Base-by-base conservation (phyloP, 2,888 invertebrate genomes). In the Anorthoa munda region DNA sequence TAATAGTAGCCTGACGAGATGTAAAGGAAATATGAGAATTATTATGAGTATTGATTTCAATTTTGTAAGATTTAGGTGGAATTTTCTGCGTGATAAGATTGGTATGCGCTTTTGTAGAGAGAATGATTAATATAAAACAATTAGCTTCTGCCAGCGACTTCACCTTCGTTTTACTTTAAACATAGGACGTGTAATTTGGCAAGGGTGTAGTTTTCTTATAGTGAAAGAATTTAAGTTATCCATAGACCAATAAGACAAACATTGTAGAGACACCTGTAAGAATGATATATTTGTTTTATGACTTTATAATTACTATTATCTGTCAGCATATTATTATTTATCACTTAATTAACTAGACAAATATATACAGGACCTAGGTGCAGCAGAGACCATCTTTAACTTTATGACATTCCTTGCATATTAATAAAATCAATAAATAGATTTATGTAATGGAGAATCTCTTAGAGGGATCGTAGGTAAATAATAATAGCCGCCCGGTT, bases 11-110 rank as follows among this genome's bases (percentile, higher is more conserved):
- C 46, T 51, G 67, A 63, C 78, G 77, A 77, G 72, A 79, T 79
- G 67, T 85, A 82, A 85, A 79, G 76, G 81, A 81, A 73, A 72
- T 84, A 59, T 55, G 59, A 55, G 59, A 58, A 46, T 12, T 45
- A 65, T 45, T 48, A 56, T 4, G 12, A 21, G 17, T 53, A 56
- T 79, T 9, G 50, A 72, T 55, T 59, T 75, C 39, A 75, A 66
- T 73, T 53, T 31, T 23, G 4, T 17, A 58, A 58, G 11, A n/a
- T 26, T 61, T 23, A 17, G n/a, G 13, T 23, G n/a, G 26, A 18
- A 26, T 58, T 74, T 75, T 50, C 12, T 46, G 26, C 7, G 51
- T 51, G 21, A 23, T 21, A 31, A 9, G 4, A 60, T 55, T 70
- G 21, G 17, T 31, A 21, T 21, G 39, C 48, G 21, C 2, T 45